phyloP scores from a whole-genome alignment of 2,888 invertebrate species.

The Agrochola lota region DNA sequence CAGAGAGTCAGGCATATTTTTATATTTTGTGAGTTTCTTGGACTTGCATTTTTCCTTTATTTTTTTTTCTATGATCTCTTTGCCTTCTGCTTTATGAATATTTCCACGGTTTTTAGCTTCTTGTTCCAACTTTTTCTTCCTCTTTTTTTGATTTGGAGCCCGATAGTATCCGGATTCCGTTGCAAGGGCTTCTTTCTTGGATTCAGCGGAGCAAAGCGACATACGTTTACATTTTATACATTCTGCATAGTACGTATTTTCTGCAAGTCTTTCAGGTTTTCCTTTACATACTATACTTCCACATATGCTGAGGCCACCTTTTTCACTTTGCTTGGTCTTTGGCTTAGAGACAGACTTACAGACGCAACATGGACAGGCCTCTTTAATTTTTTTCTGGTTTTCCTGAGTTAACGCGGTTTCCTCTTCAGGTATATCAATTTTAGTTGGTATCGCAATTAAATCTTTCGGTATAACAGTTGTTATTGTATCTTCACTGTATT shows the following conservation, averaged over 20 bases:
- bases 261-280: constrained; percentile 8
- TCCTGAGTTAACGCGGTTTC: neutral
- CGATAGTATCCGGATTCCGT: neutral
- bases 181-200: constrained; percentile 3
- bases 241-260: neutral
- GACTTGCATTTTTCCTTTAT: constrained; percentile 52
- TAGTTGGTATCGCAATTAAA: neutral
- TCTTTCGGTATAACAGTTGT: constrained; percentile 12
- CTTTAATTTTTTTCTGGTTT: neutral
- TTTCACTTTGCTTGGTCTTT: neutral
- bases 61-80: constrained; percentile 30
- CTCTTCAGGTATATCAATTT: neutral
- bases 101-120: constrained; percentile 34
- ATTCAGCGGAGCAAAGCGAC: constrained; percentile 9
- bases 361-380: constrained; percentile 6
- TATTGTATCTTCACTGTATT: neutral
- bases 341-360: constrained; percentile 4
- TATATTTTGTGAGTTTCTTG: constrained; percentile 52
- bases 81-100: constrained; percentile 53
- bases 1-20: constrained; percentile 53
- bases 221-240: constrained; percentile 3
- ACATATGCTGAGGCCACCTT: constrained; percentile 8
- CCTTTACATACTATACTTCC: constrained; percentile 11
- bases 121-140: constrained; percentile 15
- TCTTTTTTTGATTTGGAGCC: constrained; percentile 31